Evolutionary conservation across 2,797 vertebrate genomes (phyloP).

Genomic region (Xenentodon cancila): DNA sequence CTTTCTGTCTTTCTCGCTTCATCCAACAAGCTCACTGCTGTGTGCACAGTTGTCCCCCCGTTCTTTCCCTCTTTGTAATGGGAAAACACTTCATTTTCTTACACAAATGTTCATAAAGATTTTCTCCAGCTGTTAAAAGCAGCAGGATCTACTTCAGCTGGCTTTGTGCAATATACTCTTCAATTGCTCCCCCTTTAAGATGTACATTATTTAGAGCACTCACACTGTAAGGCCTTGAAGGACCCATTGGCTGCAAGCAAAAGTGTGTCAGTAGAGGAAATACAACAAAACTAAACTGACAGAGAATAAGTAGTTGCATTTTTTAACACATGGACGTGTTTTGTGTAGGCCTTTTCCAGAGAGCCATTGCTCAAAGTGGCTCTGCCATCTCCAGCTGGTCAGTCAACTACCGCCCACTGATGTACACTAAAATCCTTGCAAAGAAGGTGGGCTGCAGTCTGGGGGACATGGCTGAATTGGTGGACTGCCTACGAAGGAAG

Average conservation of each 20-base stretch:
- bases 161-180: conserved; percentile 46
- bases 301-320: conserved; percentile 34
- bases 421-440: conserved; percentile 91
- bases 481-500: conserved; percentile 91
- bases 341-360: conserved; percentile 89
- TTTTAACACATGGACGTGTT: conserved; percentile 28
- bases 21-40: conserved; percentile 35
- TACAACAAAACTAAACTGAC: conserved; percentile 24
- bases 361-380: conserved; percentile 94
- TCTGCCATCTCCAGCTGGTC: conserved; percentile 97
- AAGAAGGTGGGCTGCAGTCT: conserved; percentile 92
- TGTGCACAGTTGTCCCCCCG: conserved; percentile 25
- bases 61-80: conserved; percentile 33
- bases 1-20: conserved; percentile 31
- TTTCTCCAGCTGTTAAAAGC: conserved; percentile 42
- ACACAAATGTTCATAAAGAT: conserved; percentile 50
- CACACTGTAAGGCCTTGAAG: conserved; percentile 54
- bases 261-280: conserved; percentile 56
- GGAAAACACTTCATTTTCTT: conserved; percentile 46
- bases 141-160: conserved; percentile 39
- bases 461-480: conserved; percentile 85
- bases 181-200: conserved; percentile 55
- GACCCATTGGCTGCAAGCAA: conserved; percentile 49
- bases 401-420: conserved; percentile 91
- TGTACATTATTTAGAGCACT: conserved; percentile 72